These are phyloP conservation scores for Acromyrmex echinatior DNA, from an alignment of 1,140 invertebrate species.

Conservation along the genomic window DNA sequence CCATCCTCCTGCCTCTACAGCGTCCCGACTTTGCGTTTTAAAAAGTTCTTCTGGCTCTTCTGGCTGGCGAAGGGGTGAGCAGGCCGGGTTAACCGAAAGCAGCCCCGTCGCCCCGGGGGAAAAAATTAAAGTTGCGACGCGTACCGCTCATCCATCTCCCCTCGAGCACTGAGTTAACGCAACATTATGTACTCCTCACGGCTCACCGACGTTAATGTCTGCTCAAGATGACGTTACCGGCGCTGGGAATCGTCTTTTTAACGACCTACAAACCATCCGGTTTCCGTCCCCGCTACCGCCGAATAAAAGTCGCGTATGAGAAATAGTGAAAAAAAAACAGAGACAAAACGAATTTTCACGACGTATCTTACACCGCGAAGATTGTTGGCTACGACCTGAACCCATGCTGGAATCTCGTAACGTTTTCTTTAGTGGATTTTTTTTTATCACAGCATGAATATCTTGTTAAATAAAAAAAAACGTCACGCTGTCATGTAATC, in stretches of 20 bases:
- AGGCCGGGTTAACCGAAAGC: slow-evolving; percentile 37
- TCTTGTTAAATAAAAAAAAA: not conserved
- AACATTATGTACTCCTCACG: slow-evolving; percentile 75
- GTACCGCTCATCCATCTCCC: slow-evolving; percentile 78
- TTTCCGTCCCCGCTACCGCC: not conserved
- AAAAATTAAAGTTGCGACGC: slow-evolving; percentile 79
- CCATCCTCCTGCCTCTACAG: slow-evolving; percentile 11
- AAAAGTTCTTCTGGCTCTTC: slow-evolving; percentile 62
- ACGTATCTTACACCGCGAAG: slow-evolving; percentile 12
- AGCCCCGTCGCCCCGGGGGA: slow-evolving; percentile 17
- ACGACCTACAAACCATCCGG: slow-evolving; percentile 63
- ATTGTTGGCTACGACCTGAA: too few species aligned
- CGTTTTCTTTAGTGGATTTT: not conserved
- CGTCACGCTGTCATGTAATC: not conserved
- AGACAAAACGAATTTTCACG: slow-evolving; percentile 12
- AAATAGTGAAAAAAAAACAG: not conserved
- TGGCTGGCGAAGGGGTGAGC: slow-evolving; percentile 21
- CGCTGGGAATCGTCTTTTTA: slow-evolving; percentile 65
- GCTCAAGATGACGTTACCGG: slow-evolving; percentile 44
- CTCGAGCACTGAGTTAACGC: slow-evolving; percentile 72
- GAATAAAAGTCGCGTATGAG: slow-evolving; percentile 44
- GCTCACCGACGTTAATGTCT: slow-evolving; percentile 67
- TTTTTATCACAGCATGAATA: not conserved
- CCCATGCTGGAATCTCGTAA: not conserved
- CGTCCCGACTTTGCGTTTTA: slow-evolving; percentile 63